Base-by-base conservation (phyloP, 2,113 vertebrate genomes). In the Aldabrachelys gigantea region DNA sequence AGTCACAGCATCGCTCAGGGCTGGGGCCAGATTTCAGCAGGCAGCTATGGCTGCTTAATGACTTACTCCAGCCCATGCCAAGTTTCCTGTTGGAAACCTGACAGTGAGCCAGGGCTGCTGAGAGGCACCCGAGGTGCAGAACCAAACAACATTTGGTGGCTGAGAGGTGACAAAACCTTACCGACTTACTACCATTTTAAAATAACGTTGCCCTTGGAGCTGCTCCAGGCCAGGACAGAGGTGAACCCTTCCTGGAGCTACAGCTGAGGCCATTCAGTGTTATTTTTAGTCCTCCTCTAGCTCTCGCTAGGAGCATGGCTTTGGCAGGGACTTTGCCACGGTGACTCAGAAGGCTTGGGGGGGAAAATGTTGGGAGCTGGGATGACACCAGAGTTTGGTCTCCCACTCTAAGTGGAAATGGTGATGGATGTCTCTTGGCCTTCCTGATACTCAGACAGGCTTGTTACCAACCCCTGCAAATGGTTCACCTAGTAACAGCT, bases 311-410 rank as follows among this genome's bases (percentile, higher is more conserved):
- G 41, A 78, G 81, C 35, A 1, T 1, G 24, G 27, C 49, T 87
- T 50, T 1, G 22, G 31, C 0, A 1, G 41, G 38, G 27, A 24
- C 44, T 52, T 19, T 47, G 41, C 62, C 1, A 2, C 1, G 31
- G n/a, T 35, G 49, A 21, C 29, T 31, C 0, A 41, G 35, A n/a
- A 0, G 5, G 27, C 0, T 1, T 4, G 72, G 38, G 9, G 38
- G 9, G 25, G 72, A 8, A 54, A 56, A 13, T 12, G 22, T 25
- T 82, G 27, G 21, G 17, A 3, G 10, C 2, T 1, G 2, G 17
- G 13, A 27, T 2, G 1, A 1, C 1, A 21, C 27, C 22, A 10
- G 53, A 6, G 1, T 7, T 6, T 21, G 44, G 41, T 5, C 3
- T 4, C 13, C 59, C 25, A 12, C 59, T 72, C 17, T 24, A 22